A percentile compares a stretch with the other conserved stretches of the same genome.
Conservation (phyloP, 2,888 invertebrate species). For the Drosophila maculinotata region DNA sequence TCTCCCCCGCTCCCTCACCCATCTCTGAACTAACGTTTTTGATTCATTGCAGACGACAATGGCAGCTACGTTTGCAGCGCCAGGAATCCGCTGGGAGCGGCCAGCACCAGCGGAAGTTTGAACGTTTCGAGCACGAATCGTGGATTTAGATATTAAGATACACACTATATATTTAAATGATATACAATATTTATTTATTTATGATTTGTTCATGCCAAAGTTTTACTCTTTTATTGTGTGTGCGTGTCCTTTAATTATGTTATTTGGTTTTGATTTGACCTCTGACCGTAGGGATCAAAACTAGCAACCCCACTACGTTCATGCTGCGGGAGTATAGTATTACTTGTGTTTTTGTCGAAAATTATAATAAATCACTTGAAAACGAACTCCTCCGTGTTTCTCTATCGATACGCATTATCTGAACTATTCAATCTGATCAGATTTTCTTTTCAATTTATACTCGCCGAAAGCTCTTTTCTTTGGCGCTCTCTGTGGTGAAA, state of each 20-base stretch:
- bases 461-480: constrained; percentile 4
- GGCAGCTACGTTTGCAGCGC: constrained; percentile 91
- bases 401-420: not conserved
- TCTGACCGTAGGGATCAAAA: too few relatives aligned
- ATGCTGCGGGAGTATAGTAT: constrained; percentile 75
- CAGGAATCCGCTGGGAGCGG: constrained; percentile 89
- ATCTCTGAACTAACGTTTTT: constrained; percentile 61
- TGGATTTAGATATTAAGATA: constrained; percentile 82
- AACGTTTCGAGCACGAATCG: constrained; percentile 90
- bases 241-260: constrained; percentile 49
- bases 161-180: constrained; percentile 24
- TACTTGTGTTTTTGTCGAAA: constrained; percentile 82
- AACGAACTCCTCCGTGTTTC: constrained; percentile 24
- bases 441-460: not conserved
- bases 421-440: not conserved
- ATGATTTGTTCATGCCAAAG: constrained; percentile 76
- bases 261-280: constrained; percentile 41
- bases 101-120: constrained; percentile 88
- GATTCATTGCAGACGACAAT: constrained; percentile 88
- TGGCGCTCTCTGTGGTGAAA: constrained; percentile 55
- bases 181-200: constrained; percentile 54
- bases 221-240: constrained; percentile 58
- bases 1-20: not conserved
- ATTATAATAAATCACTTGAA: constrained; percentile 64
- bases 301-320: constrained; percentile 25